These are phyloP conservation scores for Carterocephalus palaemon DNA, from an alignment of 2,888 invertebrate genomes.

Conservation along the genomic window DNA sequence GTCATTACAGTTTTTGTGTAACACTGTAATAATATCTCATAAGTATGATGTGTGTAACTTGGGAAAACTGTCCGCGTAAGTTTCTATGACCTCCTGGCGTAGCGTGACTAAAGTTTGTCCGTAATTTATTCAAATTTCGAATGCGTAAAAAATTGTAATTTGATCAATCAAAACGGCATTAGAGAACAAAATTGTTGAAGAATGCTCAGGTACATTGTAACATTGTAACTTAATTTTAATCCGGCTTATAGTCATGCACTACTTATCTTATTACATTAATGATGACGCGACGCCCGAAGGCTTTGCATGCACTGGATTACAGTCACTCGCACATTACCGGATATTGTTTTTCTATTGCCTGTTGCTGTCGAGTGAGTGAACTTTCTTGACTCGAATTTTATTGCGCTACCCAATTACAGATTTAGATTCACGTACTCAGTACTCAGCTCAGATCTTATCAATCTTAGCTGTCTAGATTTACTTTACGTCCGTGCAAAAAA, in stretches of 20 bases:
- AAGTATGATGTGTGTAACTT: constrained; percentile 37
- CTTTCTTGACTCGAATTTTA: constrained; percentile 10
- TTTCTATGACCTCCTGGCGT: constrained; percentile 48
- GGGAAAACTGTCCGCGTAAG: constrained; percentile 51
- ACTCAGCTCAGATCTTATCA: constrained; percentile 27
- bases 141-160: constrained; percentile 59
- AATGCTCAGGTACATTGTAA: constrained; percentile 40
- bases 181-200: constrained; percentile 51
- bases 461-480: constrained; percentile 27
- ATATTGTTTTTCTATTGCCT: constrained; percentile 24
- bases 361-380: constrained; percentile 3
- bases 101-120: constrained; percentile 38
- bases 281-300: constrained; percentile 19
- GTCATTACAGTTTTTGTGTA: too few relatives aligned
- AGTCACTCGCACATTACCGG: constrained; percentile 28
- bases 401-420: constrained; percentile 30
- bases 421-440: constrained; percentile 30
- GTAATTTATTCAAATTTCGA: constrained; percentile 39
- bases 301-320: constrained; percentile 27
- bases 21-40: too few relatives aligned
- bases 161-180: constrained; percentile 71
- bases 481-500: constrained; percentile 27
- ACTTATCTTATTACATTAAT: constrained; percentile 36
- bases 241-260: constrained; percentile 49
- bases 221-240: constrained; percentile 42